Evolutionary conservation across 1,140 invertebrate genomes (phyloP).

Genomic region (Halyomorpha halys): DNA sequence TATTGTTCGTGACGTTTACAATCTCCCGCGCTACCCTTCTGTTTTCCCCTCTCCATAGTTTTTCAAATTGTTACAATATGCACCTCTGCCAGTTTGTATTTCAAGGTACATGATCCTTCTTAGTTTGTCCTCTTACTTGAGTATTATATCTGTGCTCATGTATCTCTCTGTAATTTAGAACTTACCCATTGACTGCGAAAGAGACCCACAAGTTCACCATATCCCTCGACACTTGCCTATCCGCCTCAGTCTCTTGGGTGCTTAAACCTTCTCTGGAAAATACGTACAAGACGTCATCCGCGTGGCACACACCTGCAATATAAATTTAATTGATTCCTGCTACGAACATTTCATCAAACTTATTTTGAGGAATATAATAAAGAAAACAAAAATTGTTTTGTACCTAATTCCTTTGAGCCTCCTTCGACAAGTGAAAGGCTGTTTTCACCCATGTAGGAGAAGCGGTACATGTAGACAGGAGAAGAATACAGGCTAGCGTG

Average conservation of each 20-base stretch:
- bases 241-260: not conserved
- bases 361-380: not conserved
- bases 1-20: no score
- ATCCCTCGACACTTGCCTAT: not conserved
- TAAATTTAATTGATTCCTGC: not conserved
- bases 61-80: no score
- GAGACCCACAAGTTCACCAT: not conserved
- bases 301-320: slow-evolving; percentile 18
- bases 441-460: not conserved
- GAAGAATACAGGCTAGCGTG: not conserved
- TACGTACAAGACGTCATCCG: slow-evolving; percentile 17
- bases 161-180: no score
- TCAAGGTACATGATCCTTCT: no score
- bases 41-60: no score
- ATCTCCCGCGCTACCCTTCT: no score
- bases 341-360: not conserved
- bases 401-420: not conserved
- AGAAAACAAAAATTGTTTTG: not conserved
- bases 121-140: no score
- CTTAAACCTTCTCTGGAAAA: not conserved
- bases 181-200: slow-evolving; percentile 1
- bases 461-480: not conserved
- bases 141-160: no score
- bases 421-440: no score
- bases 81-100: no score